These are phyloP conservation scores for Alsophila aescularia DNA, from an alignment of 2,888 invertebrate species.

Conservation along the genomic window DNA sequence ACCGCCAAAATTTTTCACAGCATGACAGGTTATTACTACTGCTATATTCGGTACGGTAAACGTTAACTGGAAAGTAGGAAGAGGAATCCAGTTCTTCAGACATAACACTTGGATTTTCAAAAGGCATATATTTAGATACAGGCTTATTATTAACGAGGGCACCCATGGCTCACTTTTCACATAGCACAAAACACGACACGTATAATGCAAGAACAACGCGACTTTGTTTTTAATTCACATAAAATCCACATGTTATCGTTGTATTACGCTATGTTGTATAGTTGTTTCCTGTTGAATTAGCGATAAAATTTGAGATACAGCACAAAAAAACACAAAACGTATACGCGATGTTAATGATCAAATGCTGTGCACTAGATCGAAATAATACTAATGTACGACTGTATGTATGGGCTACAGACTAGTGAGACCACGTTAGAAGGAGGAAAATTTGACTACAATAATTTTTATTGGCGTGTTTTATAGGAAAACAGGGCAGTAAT, in stretches of 20 bases:
- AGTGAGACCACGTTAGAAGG: slow-evolving; percentile 21
- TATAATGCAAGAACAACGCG: slow-evolving; percentile 47
- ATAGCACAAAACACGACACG: slow-evolving; percentile 53
- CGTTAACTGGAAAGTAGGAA: slow-evolving; percentile 60
- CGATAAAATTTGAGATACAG: slow-evolving; percentile 54
- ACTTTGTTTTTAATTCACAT: slow-evolving; percentile 57
- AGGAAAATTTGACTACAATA: slow-evolving; percentile 12
- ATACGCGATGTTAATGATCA: slow-evolving; percentile 48
- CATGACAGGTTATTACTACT: slow-evolving; percentile 47
- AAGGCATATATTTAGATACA: slow-evolving; percentile 58
- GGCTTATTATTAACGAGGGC: slow-evolving; percentile 49
- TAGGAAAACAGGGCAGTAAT: no score
- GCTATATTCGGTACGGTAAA: slow-evolving; percentile 54
- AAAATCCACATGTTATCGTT: slow-evolving; percentile 71
- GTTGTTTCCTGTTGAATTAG: slow-evolving; percentile 72
- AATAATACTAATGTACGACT: slow-evolving; percentile 15
- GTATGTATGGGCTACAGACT: slow-evolving; percentile 32
- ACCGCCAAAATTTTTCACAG: slow-evolving; percentile 51
- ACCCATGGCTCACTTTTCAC: slow-evolving; percentile 52
- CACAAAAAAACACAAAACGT: slow-evolving; percentile 46
- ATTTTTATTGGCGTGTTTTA: no score
- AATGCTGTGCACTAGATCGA: slow-evolving; percentile 41
- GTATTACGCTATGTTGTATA: slow-evolving; percentile 61
- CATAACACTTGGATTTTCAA: slow-evolving; percentile 50
- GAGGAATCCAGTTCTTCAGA: slow-evolving; percentile 44